Conservation (phyloP, 2,113 vertebrate genomes). For the Gobio gobio region DNA sequence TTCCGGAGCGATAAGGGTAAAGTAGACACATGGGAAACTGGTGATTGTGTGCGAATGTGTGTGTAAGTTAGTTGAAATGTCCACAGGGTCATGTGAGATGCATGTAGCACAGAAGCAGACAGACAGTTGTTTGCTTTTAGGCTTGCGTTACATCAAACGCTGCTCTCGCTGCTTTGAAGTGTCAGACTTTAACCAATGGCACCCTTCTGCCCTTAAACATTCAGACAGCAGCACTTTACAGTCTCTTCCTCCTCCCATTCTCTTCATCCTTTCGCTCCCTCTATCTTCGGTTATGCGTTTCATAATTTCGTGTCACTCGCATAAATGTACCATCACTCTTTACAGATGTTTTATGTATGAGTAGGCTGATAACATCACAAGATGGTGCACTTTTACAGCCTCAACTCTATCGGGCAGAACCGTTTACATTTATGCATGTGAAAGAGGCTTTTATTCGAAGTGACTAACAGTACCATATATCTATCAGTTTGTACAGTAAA, state of each 20-base stretch:
- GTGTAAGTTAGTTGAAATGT: not conserved
- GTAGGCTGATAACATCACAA: conserved; percentile 11
- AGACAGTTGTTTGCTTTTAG: conserved; percentile 42
- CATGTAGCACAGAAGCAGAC: conserved; percentile 7
- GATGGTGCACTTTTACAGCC: conserved; percentile 1
- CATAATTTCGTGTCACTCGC: conserved; percentile 25
- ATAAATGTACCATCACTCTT: conserved; percentile 32
- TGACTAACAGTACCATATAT: not conserved
- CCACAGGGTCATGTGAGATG: conserved; percentile 12
- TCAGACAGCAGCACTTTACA: conserved; percentile 24
- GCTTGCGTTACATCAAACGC: conserved; percentile 9
- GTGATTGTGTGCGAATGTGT: not conserved
- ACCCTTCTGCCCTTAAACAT: conserved; percentile 25
- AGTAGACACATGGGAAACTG: conserved; percentile 13
- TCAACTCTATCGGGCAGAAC: not conserved
- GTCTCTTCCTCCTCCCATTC: conserved; percentile 3
- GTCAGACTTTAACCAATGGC: conserved; percentile 16
- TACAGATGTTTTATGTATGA: conserved; percentile 40
- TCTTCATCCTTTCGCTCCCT: not conserved
- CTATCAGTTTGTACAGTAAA: not conserved
- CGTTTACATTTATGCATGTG: not conserved
- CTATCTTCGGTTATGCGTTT: conserved; percentile 3
- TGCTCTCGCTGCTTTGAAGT: conserved; percentile 31
- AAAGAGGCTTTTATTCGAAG: not conserved
- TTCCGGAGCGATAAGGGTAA: not conserved